Evolutionary conservation across 2,113 vertebrate genomes (phyloP).

Genomic region (Catharus minimus): DNA sequence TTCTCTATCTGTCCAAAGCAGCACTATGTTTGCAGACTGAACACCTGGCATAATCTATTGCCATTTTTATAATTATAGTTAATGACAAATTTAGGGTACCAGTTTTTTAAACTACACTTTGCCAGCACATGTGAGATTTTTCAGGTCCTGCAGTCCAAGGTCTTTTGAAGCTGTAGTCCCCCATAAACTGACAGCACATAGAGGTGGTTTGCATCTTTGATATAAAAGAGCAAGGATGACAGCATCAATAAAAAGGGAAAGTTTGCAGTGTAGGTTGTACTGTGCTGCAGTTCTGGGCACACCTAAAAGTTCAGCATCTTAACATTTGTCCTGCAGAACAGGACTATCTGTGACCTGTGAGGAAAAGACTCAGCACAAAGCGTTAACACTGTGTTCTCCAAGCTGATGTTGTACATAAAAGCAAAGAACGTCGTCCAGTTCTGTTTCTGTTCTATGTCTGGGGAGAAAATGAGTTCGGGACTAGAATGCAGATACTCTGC

Average conservation of each 20-base stretch:
- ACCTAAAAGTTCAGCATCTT: constrained; percentile 32
- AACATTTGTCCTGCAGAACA: constrained; percentile 7
- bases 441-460: constrained; percentile 56
- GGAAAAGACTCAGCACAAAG: constrained; percentile 65
- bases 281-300: constrained; percentile 14
- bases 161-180: background rate
- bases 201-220: background rate
- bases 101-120: background rate
- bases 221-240: background rate
- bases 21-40: background rate
- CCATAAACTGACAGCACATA: background rate
- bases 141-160: background rate
- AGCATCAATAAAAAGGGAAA: background rate
- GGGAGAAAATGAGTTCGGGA: constrained; percentile 51
- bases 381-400: constrained; percentile 29
- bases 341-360: constrained; percentile 45
- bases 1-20: background rate
- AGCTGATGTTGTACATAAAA: constrained; percentile 39
- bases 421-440: constrained; percentile 14
- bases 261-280: background rate
- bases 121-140: background rate
- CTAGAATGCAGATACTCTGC: constrained; percentile 44
- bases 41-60: background rate
- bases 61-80: background rate
- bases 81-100: background rate